phyloP scores from a whole-genome alignment of 2,888 invertebrate species.

The Eutolmus rufibarbis region DNA sequence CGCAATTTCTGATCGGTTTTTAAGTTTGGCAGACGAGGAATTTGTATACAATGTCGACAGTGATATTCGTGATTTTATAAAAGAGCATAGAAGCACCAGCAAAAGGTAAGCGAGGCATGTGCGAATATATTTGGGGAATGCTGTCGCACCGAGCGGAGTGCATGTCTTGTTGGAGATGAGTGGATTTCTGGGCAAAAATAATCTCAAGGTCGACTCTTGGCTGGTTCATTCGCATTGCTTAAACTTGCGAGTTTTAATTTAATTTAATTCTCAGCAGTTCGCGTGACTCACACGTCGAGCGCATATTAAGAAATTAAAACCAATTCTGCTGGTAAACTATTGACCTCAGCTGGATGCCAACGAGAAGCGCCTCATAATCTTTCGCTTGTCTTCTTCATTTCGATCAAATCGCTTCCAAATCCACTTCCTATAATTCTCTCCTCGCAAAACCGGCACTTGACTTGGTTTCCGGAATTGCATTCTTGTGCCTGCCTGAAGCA shows the following conservation, averaged over 20 bases:
- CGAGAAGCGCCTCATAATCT: not conserved
- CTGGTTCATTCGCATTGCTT: conserved; percentile 19
- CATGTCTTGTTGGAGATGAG: not conserved
- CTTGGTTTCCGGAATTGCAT: conserved; percentile 20
- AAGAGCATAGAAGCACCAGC: conserved; percentile 50
- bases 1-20: conserved; percentile 43
- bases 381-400: not conserved
- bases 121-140: not conserved
- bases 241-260: not conserved
- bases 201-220: conserved; percentile 39
- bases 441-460: not conserved
- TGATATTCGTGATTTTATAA: conserved; percentile 60
- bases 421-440: not conserved
- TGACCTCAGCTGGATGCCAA: not conserved
- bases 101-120: not conserved
- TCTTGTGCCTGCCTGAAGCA: conserved; percentile 11
- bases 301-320: not conserved
- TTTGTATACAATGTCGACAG: conserved; percentile 61
- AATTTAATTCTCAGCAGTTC: not conserved
- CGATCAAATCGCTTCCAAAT: not conserved
- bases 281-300: not conserved
- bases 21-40: conserved; percentile 61
- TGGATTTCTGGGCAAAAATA: conserved; percentile 29
- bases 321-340: not conserved
- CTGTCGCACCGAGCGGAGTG: not conserved